A percentile compares a stretch with the other conserved stretches of the same genome.
phyloP scores from a whole-genome alignment of 2,888 invertebrate species.

The Mimachlamys varia region DNA sequence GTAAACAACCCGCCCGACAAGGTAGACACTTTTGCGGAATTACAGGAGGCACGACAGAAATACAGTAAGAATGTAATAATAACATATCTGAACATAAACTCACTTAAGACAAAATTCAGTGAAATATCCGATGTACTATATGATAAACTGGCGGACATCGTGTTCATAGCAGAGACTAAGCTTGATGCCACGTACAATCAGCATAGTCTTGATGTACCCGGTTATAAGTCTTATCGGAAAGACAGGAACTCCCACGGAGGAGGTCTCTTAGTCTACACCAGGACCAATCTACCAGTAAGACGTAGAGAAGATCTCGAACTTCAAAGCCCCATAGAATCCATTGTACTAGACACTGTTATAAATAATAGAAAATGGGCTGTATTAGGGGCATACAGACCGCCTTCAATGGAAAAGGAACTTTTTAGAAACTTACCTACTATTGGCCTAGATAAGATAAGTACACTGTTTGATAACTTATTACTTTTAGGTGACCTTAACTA shows the following conservation, averaged over 20 bases:
- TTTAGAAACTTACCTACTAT: neutral
- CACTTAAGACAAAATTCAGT: slow-evolving; percentile 30
- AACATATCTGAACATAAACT: too few species aligned
- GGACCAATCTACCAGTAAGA: slow-evolving; percentile 37
- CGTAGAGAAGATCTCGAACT: slow-evolving; percentile 35
- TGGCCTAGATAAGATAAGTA: too few species aligned
- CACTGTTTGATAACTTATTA: too few species aligned
- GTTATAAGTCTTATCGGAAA: slow-evolving; percentile 36
- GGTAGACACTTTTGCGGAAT: too few species aligned
- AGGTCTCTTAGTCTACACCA: slow-evolving; percentile 33
- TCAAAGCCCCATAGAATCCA: slow-evolving; percentile 37
- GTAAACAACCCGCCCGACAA: too few species aligned
- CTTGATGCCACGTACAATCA: slow-evolving; percentile 39
- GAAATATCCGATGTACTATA: slow-evolving; percentile 40
- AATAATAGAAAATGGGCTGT: slow-evolving; percentile 42
- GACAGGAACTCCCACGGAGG: slow-evolving; percentile 39
- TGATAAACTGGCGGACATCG: slow-evolving; percentile 41
- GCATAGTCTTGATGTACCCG: slow-evolving; percentile 29
- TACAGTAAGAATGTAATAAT: too few species aligned
- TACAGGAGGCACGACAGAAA: too few species aligned
- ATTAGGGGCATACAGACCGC: slow-evolving; percentile 40
- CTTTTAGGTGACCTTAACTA: neutral
- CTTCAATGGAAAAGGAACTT: slow-evolving; percentile 36
- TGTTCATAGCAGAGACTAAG: slow-evolving; percentile 41
- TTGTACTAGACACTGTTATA: slow-evolving; percentile 39